Evolutionary conservation across 35 echinoderm and acorn worm species (phyloP).

Genomic region (Ptychodera flava): DNA sequence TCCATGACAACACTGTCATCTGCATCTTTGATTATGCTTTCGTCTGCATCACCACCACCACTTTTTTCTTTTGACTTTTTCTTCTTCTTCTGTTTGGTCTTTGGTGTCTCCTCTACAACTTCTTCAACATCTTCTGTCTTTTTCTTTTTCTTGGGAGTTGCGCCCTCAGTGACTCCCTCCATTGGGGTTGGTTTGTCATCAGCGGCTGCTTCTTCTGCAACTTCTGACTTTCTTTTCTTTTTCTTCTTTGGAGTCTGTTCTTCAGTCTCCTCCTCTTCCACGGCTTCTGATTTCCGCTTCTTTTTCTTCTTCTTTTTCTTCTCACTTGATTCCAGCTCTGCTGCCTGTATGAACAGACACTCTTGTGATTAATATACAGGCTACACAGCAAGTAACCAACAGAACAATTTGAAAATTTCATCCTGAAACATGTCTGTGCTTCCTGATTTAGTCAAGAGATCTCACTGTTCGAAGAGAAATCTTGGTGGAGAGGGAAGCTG

Average conservation of each 20-base stretch:
- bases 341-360: neutral
- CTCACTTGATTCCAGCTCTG: constrained; percentile 6
- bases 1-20: no score
- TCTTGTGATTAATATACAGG: no score
- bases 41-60: no score
- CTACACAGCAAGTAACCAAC: no score
- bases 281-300: constrained; percentile 60
- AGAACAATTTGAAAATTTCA: no score
- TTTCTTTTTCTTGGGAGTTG: no score
- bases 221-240: constrained; percentile 18
- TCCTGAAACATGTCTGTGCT: neutral
- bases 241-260: no score
- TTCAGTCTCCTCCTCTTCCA: no score
- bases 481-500: neutral
- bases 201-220: constrained; percentile 10
- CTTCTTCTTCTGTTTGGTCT: constrained; percentile 61
- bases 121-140: neutral
- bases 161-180: no score
- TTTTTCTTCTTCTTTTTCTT: constrained; percentile 64
- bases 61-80: constrained; percentile 86
- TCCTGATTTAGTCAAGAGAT: neutral
- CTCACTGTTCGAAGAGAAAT: neutral
- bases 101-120: neutral
- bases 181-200: no score
- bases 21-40: no score